These are phyloP conservation scores for Bilobella aurantiaca DNA, from an alignment of 1,140 invertebrate genomes.

Conservation along the genomic window DNA sequence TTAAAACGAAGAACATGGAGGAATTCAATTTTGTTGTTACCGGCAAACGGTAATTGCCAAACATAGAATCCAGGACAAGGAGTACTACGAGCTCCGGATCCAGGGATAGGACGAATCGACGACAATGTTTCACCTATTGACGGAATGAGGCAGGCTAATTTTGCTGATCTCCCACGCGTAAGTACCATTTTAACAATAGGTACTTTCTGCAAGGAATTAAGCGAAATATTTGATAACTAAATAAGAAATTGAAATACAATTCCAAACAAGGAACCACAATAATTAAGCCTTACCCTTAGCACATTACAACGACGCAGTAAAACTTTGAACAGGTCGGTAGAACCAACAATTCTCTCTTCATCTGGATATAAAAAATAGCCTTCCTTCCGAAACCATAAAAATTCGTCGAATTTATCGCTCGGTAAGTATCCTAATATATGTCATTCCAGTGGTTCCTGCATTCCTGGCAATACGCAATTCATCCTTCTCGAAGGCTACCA, in stretches of 20 bases:
- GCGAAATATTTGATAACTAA: neutral
- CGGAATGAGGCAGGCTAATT: conserved; percentile 10
- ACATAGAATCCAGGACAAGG: conserved; percentile 8
- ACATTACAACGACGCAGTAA: neutral
- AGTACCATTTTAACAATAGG: conserved; percentile 3
- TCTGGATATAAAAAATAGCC: conserved; percentile 15
- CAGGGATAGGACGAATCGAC: neutral
- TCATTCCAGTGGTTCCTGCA: neutral
- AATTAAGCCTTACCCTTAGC: neutral
- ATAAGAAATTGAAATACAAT: neutral
- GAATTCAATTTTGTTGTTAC: no score
- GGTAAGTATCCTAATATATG: neutral
- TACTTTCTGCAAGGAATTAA: conserved; percentile 10
- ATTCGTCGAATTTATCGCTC: neutral
- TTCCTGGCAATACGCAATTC: neutral
- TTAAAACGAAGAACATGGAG: no score
- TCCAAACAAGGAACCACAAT: neutral
- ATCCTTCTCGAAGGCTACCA: neutral
- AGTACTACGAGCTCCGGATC: neutral
- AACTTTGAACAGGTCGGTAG: neutral
- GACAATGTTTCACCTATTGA: neutral
- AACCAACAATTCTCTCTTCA: conserved; percentile 14
- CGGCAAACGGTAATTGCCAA: conserved; percentile 9
- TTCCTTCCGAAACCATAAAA: conserved; percentile 5
- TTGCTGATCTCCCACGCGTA: conserved; percentile 5